Evolutionary conservation across 2,797 vertebrate species (phyloP).

Genomic region (Eremophila alpestris): DNA sequence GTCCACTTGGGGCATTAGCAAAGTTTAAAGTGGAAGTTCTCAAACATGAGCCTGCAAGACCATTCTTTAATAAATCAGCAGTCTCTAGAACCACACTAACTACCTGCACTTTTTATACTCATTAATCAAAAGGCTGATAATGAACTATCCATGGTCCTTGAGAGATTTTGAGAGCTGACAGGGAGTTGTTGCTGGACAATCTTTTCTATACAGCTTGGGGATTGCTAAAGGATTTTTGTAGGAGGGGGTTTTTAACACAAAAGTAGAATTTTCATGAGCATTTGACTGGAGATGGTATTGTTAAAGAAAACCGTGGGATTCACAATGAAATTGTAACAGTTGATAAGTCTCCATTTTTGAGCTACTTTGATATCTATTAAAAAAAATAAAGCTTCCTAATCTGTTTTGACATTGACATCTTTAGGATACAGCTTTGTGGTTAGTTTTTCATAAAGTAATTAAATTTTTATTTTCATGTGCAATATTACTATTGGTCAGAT

Average conservation of each 20-base stretch:
- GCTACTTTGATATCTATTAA: background rate
- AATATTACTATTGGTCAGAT: background rate
- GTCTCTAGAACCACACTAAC: background rate
- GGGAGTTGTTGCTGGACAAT: background rate
- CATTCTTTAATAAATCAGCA: background rate
- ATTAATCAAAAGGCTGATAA: background rate
- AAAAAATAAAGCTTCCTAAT: background rate
- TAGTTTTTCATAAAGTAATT: background rate
- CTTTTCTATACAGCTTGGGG: background rate
- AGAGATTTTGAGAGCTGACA: background rate
- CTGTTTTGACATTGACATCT: background rate
- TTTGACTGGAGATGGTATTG: background rate
- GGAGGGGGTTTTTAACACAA: background rate
- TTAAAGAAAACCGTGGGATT: background rate
- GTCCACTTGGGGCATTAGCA: background rate
- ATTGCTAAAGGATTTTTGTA: background rate
- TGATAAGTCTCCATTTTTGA: background rate
- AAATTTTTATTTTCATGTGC: background rate
- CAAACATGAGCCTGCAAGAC: background rate
- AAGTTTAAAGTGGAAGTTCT: background rate
- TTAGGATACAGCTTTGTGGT: background rate
- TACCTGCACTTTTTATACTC: background rate
- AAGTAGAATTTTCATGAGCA: background rate
- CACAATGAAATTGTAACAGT: background rate
- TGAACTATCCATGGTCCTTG: background rate